A percentile compares a stretch with the other conserved stretches of the same genome.
These are phyloP conservation scores for Anthopleura sola DNA, from an alignment of 64 coral and sea anemone genomes.

Conservation along the genomic window DNA sequence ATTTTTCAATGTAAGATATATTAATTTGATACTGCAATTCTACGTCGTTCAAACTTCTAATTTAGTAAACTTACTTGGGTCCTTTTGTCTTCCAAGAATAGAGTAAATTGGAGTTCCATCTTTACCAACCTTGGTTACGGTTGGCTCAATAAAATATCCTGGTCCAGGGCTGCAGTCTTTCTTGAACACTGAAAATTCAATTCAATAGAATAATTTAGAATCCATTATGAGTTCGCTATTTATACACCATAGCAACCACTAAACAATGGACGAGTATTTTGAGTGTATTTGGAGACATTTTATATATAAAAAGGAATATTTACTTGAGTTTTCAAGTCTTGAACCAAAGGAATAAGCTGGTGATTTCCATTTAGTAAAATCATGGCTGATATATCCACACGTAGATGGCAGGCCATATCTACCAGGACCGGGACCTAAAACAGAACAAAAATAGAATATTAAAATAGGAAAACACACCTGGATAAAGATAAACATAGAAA, in stretches of 20 bases:
- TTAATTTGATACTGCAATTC: too few relatives aligned
- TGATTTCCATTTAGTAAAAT: slow-evolving; percentile 56
- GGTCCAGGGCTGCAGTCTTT: slow-evolving; percentile 95
- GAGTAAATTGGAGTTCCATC: slow-evolving; percentile 91
- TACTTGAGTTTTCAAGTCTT: slow-evolving; percentile 75
- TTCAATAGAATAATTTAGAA: not conserved
- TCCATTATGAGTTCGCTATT: not conserved
- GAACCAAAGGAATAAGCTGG: slow-evolving; percentile 84
- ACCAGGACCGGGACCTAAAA: slow-evolving; percentile 83
- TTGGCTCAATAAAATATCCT: slow-evolving; percentile 75
- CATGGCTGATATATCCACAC: slow-evolving; percentile 58
- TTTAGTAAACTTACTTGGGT: slow-evolving; percentile 61
- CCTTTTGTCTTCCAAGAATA: slow-evolving; percentile 79
- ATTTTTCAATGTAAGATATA: too few relatives aligned
- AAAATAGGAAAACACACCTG: not conserved
- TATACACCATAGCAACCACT: not conserved
- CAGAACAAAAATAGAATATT: not conserved
- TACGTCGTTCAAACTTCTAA: too few relatives aligned
- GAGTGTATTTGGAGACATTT: not conserved
- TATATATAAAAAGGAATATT: slow-evolving; percentile 16
- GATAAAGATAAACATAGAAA: not conserved
- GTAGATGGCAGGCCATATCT: slow-evolving; percentile 86
- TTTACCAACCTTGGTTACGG: slow-evolving; percentile 61
- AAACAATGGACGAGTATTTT: not conserved
- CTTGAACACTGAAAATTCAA: slow-evolving; percentile 75